Evolutionary conservation across 1,140 invertebrate species (phyloP).

Genomic region (Aphidius gifuensis): DNA sequence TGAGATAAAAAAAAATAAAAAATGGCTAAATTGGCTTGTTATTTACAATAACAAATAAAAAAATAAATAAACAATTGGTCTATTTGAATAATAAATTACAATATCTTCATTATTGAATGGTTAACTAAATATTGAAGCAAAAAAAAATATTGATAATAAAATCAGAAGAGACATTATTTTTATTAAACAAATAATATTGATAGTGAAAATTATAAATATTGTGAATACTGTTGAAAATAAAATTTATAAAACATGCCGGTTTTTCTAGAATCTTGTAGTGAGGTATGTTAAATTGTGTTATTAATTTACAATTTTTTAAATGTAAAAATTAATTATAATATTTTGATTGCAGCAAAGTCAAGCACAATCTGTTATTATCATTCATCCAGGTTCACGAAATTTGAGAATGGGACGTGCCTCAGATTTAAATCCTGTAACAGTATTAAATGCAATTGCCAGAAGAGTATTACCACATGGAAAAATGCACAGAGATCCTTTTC

Average conservation of each 20-base stretch:
- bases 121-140: no score
- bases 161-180: no score
- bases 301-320: constrained; percentile 19
- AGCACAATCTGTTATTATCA: constrained; percentile 82
- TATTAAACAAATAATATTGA: no score
- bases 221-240: no score
- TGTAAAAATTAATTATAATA: constrained; percentile 5
- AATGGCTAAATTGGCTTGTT: no score
- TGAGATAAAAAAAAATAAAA: no score
- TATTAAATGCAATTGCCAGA: constrained; percentile 85
- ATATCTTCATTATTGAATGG: no score
- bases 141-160: no score
- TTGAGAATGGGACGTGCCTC: constrained; percentile 85
- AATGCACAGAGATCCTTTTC: constrained; percentile 63
- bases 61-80: no score
- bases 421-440: constrained; percentile 78
- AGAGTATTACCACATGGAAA: constrained; percentile 58
- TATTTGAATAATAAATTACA: no score
- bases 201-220: no score
- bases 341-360: constrained; percentile 61
- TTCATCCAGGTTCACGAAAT: constrained; percentile 90
- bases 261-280: constrained; percentile 48
- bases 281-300: constrained; percentile 33
- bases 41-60: no score
- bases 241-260: constrained; percentile 38